These are phyloP conservation scores for Bombus affinis DNA, from an alignment of 1,140 invertebrate genomes.

Conservation along the genomic window DNA sequence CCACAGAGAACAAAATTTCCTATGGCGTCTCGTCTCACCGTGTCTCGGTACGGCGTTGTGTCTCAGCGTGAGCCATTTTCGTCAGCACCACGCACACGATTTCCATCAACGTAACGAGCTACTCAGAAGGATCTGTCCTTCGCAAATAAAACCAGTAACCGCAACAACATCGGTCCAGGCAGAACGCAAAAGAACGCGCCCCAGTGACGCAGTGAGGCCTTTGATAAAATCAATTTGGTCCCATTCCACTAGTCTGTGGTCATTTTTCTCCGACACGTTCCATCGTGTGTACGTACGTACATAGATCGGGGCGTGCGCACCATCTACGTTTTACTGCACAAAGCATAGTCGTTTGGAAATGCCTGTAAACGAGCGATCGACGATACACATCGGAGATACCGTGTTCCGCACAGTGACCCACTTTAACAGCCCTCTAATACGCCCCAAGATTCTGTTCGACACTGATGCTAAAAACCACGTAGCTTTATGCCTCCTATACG, in stretches of 20 bases:
- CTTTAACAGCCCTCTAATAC: slow-evolving; percentile 59
- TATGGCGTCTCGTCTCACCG: background rate
- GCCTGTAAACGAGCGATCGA: slow-evolving; percentile 64
- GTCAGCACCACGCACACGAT: background rate
- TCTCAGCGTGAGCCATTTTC: background rate
- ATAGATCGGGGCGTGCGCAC: background rate
- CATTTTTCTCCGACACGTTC: slow-evolving; percentile 42
- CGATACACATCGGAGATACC: slow-evolving; percentile 63
- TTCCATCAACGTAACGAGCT: background rate
- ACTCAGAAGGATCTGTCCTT: background rate
- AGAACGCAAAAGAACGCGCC: background rate
- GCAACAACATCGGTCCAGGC: background rate
- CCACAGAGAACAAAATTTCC: background rate
- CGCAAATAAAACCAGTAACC: background rate
- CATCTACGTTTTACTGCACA: slow-evolving; percentile 45
- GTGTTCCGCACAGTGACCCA: slow-evolving; percentile 58
- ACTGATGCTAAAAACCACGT: slow-evolving; percentile 22
- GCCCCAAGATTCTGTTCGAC: slow-evolving; percentile 59
- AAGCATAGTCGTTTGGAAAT: slow-evolving; percentile 60
- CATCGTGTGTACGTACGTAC: background rate
- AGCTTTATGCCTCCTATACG: background rate
- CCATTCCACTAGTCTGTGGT: slow-evolving; percentile 7
- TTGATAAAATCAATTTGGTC: slow-evolving; percentile 61
- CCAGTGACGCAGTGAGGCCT: background rate
- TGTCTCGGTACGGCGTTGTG: background rate